phyloP scores from a whole-genome alignment of 2,888 invertebrate genomes.

The Eugnorisma glareosa region DNA sequence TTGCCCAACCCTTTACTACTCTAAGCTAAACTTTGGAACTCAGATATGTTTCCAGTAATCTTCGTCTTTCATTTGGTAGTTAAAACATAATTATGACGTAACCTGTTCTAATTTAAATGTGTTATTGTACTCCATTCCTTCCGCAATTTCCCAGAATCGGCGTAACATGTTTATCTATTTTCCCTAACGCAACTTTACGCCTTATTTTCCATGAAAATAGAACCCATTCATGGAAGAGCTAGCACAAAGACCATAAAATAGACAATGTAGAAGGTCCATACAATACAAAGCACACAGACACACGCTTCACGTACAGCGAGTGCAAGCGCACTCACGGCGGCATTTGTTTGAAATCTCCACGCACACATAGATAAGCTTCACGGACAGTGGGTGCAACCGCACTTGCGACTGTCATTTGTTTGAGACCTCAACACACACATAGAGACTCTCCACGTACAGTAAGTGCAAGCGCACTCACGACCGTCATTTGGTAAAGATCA shows the following conservation, averaged over 20 bases:
- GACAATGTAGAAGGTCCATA: neutral
- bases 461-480: no score
- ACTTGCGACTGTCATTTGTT: neutral
- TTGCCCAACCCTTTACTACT: neutral
- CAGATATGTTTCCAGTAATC: neutral
- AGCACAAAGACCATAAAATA: neutral
- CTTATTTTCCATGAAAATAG: constrained; percentile 55
- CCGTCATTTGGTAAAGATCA: no score
- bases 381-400: neutral
- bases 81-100: neutral
- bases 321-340: neutral
- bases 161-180: constrained; percentile 26
- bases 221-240: constrained; percentile 32
- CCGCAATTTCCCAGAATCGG: constrained; percentile 14
- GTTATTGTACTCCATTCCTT: neutral
- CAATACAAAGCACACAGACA: neutral
- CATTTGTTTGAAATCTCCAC: neutral
- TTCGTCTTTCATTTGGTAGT: neutral
- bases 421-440: no score
- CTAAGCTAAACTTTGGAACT: neutral
- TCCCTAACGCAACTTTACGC: constrained; percentile 18
- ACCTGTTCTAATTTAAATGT: neutral
- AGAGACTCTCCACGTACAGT: no score
- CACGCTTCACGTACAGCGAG: neutral
- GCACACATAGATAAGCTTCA: neutral